Percentiles rank a stretch among this genome's conserved stretches.
Evolutionary conservation across 2,113 vertebrate genomes (phyloP).

Genomic region (Plecotus auritus): DNA sequence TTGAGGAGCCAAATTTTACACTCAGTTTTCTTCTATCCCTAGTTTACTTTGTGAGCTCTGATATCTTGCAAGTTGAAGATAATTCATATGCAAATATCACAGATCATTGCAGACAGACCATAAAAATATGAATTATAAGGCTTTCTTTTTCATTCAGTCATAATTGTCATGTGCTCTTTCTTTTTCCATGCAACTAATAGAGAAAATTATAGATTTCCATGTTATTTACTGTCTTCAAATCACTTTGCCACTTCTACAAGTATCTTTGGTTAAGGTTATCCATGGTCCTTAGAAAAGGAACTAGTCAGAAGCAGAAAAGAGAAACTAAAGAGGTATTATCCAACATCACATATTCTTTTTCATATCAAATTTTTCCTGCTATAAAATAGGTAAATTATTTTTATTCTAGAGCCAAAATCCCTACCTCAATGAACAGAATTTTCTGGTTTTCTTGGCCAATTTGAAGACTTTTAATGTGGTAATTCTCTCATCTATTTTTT

Average conservation of each 20-base stretch:
- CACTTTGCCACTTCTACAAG: not conserved
- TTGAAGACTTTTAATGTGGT: not conserved
- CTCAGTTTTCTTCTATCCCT: not conserved
- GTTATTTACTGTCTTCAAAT: not conserved
- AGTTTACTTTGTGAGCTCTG: conserved; percentile 10
- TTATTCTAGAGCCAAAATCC: not conserved
- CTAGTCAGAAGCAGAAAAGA: not conserved
- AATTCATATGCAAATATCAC: conserved; percentile 53
- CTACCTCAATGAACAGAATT: not conserved
- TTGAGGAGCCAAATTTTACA: conserved; percentile 10
- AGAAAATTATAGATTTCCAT: not conserved
- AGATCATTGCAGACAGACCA: not conserved
- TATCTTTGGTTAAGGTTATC: not conserved
- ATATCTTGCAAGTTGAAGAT: not conserved
- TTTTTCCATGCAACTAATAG: not conserved
- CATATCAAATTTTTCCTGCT: not conserved
- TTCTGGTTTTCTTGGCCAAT: not conserved
- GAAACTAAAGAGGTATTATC: not conserved
- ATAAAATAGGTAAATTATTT: not conserved
- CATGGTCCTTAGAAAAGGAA: not conserved
- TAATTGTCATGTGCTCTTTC: not conserved
- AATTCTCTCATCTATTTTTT: not conserved
- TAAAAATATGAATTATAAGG: not conserved
- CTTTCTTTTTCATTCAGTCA: not conserved
- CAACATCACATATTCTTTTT: not conserved